Evolutionary conservation across 1,140 invertebrate species (phyloP).

Genomic region (Aphelinus atriplicis): DNA sequence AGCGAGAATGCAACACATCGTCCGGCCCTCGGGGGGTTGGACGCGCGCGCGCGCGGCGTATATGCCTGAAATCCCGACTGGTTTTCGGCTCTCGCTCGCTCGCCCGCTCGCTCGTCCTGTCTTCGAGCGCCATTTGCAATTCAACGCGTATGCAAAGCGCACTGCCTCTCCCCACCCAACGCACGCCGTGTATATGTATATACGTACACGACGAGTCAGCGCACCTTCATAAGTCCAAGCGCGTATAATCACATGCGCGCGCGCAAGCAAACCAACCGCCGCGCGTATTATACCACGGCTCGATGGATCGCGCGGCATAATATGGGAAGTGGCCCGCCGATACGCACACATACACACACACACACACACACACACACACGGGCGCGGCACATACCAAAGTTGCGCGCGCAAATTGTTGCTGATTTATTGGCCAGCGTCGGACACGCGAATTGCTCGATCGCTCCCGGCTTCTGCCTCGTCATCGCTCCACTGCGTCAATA

Average conservation of each 20-base stretch:
- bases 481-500: no score
- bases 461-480: no score
- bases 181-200: background rate
- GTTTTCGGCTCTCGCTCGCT: constrained; percentile 17
- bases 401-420: constrained; percentile 11
- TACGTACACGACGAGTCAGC: constrained; percentile 12
- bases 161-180: background rate
- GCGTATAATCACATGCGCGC: constrained; percentile 34
- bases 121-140: constrained; percentile 50
- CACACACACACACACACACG: background rate
- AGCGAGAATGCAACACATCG: background rate
- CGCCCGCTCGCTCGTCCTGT: constrained; percentile 6
- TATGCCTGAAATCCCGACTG: constrained; percentile 31
- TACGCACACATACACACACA: background rate
- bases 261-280: no score
- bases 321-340: no score
- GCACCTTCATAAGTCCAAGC: constrained; percentile 12
- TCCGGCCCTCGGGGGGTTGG: background rate
- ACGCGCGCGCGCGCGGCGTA: constrained; percentile 9
- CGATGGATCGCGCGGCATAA: background rate
- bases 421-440: background rate
- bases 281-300: background rate
- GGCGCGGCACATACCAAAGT: background rate
- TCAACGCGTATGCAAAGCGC: constrained; percentile 45
- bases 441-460: no score